Conservation (phyloP, 2,888 invertebrate genomes). For the Diogma glabrata region DNA sequence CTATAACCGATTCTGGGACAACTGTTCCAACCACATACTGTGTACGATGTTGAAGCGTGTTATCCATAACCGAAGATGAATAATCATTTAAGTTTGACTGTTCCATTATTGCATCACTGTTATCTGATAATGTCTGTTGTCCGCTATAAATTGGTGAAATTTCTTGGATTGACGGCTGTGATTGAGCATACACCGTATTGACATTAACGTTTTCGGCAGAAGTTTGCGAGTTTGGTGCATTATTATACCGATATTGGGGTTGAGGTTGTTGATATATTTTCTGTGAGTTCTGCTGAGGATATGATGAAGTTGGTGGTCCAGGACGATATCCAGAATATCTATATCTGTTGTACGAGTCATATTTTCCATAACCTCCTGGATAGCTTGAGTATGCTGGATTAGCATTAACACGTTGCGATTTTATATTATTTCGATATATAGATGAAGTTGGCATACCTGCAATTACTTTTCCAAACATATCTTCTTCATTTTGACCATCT, state of each 20-base stretch:
- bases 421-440: constrained; percentile 32
- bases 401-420: constrained; percentile 19
- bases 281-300: constrained; percentile 5
- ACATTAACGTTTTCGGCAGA: neutral
- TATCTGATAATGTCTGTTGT: neutral
- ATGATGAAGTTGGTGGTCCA: constrained; percentile 9
- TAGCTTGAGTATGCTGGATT: constrained; percentile 33
- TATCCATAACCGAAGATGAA: constrained; percentile 4
- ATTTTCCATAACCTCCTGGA: constrained; percentile 36
- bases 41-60: constrained; percentile 26
- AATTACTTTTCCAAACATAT: constrained; percentile 61
- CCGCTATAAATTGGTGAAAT: neutral
- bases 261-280: too few species aligned
- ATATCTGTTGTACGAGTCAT: constrained; percentile 38
- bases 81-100: neutral
- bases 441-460: constrained; percentile 53
- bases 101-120: neutral
- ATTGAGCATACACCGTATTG: neutral
- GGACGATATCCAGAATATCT: constrained; percentile 34
- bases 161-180: neutral
- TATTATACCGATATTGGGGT: constrained; percentile 11
- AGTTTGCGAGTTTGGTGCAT: neutral
- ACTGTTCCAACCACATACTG: constrained; percentile 57
- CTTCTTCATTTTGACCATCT: constrained; percentile 61
- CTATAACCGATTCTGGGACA: constrained; percentile 13